Base-by-base conservation (phyloP, 2,797 vertebrate genomes). In the Cyclopterus lumpus region DNA sequence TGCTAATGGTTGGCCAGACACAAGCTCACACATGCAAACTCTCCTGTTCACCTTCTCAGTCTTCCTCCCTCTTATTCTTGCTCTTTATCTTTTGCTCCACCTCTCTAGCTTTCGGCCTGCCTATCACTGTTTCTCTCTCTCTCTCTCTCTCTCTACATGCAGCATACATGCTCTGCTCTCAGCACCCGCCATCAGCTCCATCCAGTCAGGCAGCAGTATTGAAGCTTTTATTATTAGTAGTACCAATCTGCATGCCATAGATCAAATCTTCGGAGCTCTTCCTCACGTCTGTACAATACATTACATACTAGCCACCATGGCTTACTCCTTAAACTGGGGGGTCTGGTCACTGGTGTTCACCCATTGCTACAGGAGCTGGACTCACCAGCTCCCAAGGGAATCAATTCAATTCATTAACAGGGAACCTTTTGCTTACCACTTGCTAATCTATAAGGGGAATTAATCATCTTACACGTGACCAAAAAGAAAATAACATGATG, bases 81-180 rank as follows among this genome's bases (percentile, higher is more conserved):
- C 63, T 72, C 73, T 77, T 68, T 65, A 67, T 83, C 70, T 79
- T 68, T 51, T 77, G 46, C 77, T 75, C 68, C 51, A 82, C 65
- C 66, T 72, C 71, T 79, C 46, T 28, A 36, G 57, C 70, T 77
- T 74, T 78, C 77, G 57, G 62, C 63, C 48, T 67, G 60, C 61
- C 44, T 65, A 61, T 70, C 59, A 55, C 68, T 14, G 10, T 38
- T 58, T 75, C 6, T 44, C 40, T 69, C 80, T 86, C 90, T 72
- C 38, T 73, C 49, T 59, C 51, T 53, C 51, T 55, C 38, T 40
- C 58, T 14, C 38, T 74, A 49, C 75, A 87, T 87, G 86, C 87
- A 76, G 82, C 86, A 86, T 82, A 83, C 86, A 89, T 75, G 65
- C 77, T 70, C 75, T 5, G 64, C 77, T 67, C 74, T 57, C 73